A percentile compares a stretch with the other conserved stretches of the same genome.
These are phyloP conservation scores for Pseudomyrmex flavicornis DNA, from an alignment of 1,140 invertebrate genomes.

Conservation along the genomic window DNA sequence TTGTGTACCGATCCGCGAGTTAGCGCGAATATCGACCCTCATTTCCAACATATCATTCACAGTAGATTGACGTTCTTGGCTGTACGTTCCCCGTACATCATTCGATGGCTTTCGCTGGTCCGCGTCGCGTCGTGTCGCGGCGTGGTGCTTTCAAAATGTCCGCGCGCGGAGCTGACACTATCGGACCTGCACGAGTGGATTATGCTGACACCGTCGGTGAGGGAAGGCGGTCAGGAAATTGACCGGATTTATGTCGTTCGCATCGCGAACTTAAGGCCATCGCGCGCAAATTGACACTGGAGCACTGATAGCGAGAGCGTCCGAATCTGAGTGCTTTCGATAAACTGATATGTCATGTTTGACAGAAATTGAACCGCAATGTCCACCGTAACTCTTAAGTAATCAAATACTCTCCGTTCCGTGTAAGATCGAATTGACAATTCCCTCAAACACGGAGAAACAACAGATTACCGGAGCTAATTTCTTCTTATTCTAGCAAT, in stretches of 20 bases:
- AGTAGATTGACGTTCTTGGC: constrained; percentile 40
- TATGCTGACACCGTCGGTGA: constrained; percentile 62
- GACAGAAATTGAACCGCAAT: not conserved
- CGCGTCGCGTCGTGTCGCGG: constrained; percentile 47
- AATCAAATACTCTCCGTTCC: not conserved
- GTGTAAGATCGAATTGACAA: not conserved
- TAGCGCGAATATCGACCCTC: constrained; percentile 52
- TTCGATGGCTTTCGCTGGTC: constrained; percentile 45
- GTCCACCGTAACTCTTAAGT: not conserved
- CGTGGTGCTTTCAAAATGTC: constrained; percentile 66
- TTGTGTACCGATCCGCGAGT: constrained; percentile 39
- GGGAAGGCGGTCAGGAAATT: constrained; percentile 72
- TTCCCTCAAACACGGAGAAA: not conserved
- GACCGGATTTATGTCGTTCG: constrained; percentile 66
- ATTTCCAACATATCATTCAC: constrained; percentile 49
- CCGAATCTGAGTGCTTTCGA: not conserved
- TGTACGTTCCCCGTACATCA: constrained; percentile 35
- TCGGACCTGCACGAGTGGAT: constrained; percentile 64
- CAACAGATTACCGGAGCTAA: no score
- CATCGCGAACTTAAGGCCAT: constrained; percentile 54
- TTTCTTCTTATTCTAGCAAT: no score
- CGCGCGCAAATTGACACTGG: constrained; percentile 36
- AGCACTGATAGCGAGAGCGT: not conserved
- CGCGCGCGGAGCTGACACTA: constrained; percentile 48
- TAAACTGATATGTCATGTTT: not conserved